These are phyloP conservation scores for Rana temporaria DNA, from an alignment of 2,113 vertebrate genomes.

Conservation along the genomic window DNA sequence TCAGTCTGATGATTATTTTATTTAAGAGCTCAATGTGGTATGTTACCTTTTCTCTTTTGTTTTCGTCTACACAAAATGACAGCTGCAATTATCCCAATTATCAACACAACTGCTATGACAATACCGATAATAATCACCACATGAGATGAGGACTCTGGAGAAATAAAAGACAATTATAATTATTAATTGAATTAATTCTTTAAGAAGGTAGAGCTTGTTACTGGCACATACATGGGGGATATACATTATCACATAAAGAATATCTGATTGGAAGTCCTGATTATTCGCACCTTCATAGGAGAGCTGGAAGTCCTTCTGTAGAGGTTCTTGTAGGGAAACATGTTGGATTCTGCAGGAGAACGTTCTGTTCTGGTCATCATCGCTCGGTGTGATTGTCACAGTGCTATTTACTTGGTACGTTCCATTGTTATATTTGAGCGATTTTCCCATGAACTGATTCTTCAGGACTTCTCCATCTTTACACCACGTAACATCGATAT, in stretches of 20 bases:
- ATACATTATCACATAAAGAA: too few relatives aligned
- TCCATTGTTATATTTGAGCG: neutral
- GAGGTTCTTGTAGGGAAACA: neutral
- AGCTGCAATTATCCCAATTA: neutral
- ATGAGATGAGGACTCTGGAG: neutral
- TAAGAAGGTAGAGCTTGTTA: neutral
- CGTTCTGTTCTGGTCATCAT: neutral
- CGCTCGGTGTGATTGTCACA: neutral
- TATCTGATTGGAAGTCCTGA: neutral
- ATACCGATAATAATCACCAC: too few relatives aligned
- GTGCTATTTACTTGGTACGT: conserved; percentile 10
- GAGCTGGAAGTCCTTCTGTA: conserved; percentile 10
- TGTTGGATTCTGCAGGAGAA: conserved; percentile 38
- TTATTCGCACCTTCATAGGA: neutral
- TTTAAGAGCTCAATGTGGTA: too few relatives aligned
- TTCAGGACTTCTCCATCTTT: neutral
- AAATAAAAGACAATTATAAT: neutral
- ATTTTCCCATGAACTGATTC: neutral
- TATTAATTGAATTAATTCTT: too few relatives aligned
- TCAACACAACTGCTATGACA: too few relatives aligned
- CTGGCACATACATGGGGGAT: too few relatives aligned
- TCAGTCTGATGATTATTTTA: too few relatives aligned
- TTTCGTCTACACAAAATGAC: neutral
- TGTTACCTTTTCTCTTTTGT: neutral
- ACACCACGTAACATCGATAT: conserved; percentile 22